Evolutionary conservation across 1,140 invertebrate species (phyloP).

Genomic region (Leptinotarsa undecemlineata): DNA sequence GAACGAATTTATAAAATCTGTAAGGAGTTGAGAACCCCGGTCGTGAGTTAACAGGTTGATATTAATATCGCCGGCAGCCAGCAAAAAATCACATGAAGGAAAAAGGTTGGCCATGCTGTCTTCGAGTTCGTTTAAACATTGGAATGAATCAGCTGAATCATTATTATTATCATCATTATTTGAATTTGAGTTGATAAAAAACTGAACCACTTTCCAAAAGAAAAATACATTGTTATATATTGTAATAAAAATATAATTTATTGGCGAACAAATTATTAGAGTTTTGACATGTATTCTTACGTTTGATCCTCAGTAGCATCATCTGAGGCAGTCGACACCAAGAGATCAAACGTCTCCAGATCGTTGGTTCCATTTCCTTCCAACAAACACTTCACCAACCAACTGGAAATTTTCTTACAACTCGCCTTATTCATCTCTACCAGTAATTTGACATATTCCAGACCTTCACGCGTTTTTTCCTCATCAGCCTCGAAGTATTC

Average conservation of each 20-base stretch:
- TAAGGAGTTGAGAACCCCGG: too few relatives aligned
- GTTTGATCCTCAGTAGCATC: constrained; percentile 7
- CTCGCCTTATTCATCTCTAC: background rate
- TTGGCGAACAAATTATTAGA: background rate
- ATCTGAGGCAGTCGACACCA: background rate
- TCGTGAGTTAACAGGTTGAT: too few relatives aligned
- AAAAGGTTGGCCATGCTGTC: too few relatives aligned
- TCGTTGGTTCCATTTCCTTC: background rate
- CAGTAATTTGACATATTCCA: constrained; percentile 2
- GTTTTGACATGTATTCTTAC: background rate
- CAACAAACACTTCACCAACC: constrained; percentile 6
- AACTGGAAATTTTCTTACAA: background rate
- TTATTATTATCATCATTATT: too few relatives aligned
- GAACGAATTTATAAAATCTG: too few relatives aligned
- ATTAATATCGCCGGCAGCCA: too few relatives aligned
- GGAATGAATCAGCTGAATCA: too few relatives aligned
- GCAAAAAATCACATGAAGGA: too few relatives aligned
- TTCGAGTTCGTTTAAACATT: too few relatives aligned
- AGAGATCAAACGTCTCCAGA: constrained; percentile 8
- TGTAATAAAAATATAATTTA: background rate
- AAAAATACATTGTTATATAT: too few relatives aligned
- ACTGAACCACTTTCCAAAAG: too few relatives aligned
- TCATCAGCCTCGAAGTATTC: background rate
- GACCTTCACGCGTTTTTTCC: background rate
- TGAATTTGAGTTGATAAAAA: too few relatives aligned